Conservation (phyloP, 2,113 vertebrate species). For the Epinephelus moara region DNA sequence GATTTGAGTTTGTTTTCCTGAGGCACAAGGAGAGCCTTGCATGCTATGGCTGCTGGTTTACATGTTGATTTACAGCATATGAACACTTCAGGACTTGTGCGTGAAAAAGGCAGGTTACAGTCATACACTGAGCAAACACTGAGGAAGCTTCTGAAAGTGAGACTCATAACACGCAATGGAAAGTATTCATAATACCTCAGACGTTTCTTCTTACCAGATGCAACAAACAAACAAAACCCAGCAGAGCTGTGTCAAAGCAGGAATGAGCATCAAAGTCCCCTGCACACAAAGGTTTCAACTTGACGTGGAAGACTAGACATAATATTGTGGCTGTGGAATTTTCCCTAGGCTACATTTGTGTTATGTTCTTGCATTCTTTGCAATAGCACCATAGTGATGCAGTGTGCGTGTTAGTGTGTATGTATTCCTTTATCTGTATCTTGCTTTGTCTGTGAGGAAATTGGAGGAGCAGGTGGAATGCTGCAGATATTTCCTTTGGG, state of each 20-base stretch:
- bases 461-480: conserved; percentile 81
- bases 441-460: conserved; percentile 55
- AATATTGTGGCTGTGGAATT: conserved; percentile 46
- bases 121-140: not conserved
- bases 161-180: not conserved
- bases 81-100: not conserved
- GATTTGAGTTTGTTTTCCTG: not conserved
- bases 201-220: not conserved
- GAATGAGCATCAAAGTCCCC: not conserved
- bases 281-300: conserved; percentile 9
- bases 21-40: not conserved
- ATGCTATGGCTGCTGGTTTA: not conserved
- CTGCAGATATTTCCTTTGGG: conserved; percentile 64
- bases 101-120: not conserved
- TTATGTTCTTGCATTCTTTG: conserved; percentile 62
- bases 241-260: not conserved
- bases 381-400: conserved; percentile 44
- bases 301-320: conserved; percentile 21
- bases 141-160: conserved; percentile 18
- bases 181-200: not conserved
- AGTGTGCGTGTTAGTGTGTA: conserved; percentile 18
- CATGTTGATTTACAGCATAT: not conserved
- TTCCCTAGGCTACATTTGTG: conserved; percentile 47
- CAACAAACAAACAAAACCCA: not conserved
- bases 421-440: conserved; percentile 43